Base-by-base conservation (phyloP, 2,113 vertebrate species). In the Philantomba maxwellii region DNA sequence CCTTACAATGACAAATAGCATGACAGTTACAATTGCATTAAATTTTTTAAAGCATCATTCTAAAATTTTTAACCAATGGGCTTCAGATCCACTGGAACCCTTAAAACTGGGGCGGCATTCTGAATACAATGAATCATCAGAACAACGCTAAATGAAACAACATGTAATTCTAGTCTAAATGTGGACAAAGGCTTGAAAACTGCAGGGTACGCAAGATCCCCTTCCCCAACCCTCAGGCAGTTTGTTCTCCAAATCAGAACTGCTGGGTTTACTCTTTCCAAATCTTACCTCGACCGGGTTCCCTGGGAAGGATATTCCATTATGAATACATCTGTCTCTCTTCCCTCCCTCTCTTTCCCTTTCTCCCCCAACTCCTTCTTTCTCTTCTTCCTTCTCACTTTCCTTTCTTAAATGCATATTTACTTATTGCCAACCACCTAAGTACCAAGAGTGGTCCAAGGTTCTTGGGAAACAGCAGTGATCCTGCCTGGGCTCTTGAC, bases 1-100 rank as follows among this genome's bases (percentile, higher is more conserved):
- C 73, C 85, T 96, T 92, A 88, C 70, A 86, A 96, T 62, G 92
- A 91, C 26, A 97, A 97, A 96, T 89, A 96, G 60, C 43, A 83
- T 64, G 39, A n/a, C 84, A 45, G 2, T 90, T 97, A 58, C 43
- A 98, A 62, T 23, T 89, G 94, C 60, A 87, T 91, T 85, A 60
- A 57, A 43, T 13, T 39, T 96, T 95, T 83, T n/a, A 83, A 94
- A 87, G 25, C n/a, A 66, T 64, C 85, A 66, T 96, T 97, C 57
- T 75, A 64, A 96, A 97, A n/a, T 70, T 91, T 94, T 96, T 93
- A 75, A 43, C 1, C 1, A 84, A 89, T 70, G 55, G 77, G 51
- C 70, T 95, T 80, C 88, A 57, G 94, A 91, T 86, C 80, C 89
- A 13, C 43, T 95, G 93, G 62, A 97, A 81, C n/a, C 45, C 94